Evolutionary conservation across 2,888 invertebrate species (phyloP).

Genomic region (Pristionchus mayeri): DNA sequence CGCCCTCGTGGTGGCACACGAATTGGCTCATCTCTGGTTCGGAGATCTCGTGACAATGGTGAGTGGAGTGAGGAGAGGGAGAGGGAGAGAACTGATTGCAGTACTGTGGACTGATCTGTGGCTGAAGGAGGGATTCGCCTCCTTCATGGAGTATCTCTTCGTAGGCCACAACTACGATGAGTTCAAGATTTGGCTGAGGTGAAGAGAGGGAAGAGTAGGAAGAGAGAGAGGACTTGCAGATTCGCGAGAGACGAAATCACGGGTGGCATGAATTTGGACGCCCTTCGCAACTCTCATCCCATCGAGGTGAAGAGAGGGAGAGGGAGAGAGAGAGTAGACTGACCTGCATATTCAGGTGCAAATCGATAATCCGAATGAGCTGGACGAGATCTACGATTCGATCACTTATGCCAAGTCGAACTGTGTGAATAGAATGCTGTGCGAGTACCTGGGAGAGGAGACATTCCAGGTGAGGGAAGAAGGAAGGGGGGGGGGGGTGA

Average conservation of each 20-base stretch:
- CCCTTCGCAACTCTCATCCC: constrained; percentile 88
- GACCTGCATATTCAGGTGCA: constrained; percentile 80
- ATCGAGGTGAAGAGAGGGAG: constrained; percentile 84
- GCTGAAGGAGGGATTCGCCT: constrained; percentile 96
- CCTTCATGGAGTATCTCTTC: constrained; percentile 94
- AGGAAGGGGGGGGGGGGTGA: too few relatives aligned
- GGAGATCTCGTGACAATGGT: constrained; percentile 96
- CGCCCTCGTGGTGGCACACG: constrained; percentile 88
- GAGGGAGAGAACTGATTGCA: constrained; percentile 53
- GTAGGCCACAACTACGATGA: constrained; percentile 93
- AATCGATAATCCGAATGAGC: constrained; percentile 92
- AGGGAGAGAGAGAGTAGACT: background rate
- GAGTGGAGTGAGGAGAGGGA: constrained; percentile 40
- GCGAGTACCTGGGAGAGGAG: constrained; percentile 92
- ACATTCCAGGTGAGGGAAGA: constrained; percentile 79
- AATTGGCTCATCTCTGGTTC: constrained; percentile 98
- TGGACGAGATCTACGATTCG: constrained; percentile 94
- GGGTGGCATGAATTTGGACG: constrained; percentile 86
- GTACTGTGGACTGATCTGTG: constrained; percentile 82
- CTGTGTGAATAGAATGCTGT: constrained; percentile 91
- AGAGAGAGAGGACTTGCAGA: background rate
- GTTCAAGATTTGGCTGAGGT: constrained; percentile 84
- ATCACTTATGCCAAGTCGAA: constrained; percentile 97
- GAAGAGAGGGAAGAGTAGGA: background rate
- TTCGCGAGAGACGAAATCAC: constrained; percentile 92